Base-by-base conservation (phyloP, 2,797 vertebrate species). In the Champsocephalus gunnari region DNA sequence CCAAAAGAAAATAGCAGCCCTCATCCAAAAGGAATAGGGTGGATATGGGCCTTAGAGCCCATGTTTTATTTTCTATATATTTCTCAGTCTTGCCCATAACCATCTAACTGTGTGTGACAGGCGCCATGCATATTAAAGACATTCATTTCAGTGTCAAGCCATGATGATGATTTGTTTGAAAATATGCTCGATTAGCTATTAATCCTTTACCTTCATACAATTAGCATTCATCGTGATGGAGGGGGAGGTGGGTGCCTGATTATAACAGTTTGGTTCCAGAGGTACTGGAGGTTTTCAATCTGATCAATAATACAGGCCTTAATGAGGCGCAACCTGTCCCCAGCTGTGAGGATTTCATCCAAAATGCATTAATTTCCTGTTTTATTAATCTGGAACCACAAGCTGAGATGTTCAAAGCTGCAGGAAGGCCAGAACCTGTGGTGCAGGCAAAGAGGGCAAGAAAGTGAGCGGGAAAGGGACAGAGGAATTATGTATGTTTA, bases 281-380 rank as follows among this genome's bases (percentile, higher is more conserved):
- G 89, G 84, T 87, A 89, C 81, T 51, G 60, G 71, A 88, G 90
- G 88, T 92, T 92, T 93, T 89, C 82, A 92, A 83, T 90, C 87
- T 92, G 91, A 95, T 95, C 93, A 95, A 95, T 95, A 95, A 95
- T 95, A 94, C 85, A 95, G 88, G 75, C 86, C 73, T 84, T 95
- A 95, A 95, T 94, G 92, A 94, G 91, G 87, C 81, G 51, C 89
- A 83, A 86, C 81, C 80, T 84, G 73, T 86, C 91, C 92, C 93
- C 93, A 86, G 80, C 92, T 91, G 94, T 77, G 94, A 89, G 66
- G 85, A 92, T 93, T 94, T 92, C 93, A 95, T 95, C 87, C 91
- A 94, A 95, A 94, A 95, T 95, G 92, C 80, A 95, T 96, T 95
- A 88, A 93, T 93, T 94, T 90, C 91, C 91, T 95, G 93, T 95